These are phyloP conservation scores for Chironomus riparius DNA, from an alignment of 2,888 invertebrate species.

Conservation along the genomic window DNA sequence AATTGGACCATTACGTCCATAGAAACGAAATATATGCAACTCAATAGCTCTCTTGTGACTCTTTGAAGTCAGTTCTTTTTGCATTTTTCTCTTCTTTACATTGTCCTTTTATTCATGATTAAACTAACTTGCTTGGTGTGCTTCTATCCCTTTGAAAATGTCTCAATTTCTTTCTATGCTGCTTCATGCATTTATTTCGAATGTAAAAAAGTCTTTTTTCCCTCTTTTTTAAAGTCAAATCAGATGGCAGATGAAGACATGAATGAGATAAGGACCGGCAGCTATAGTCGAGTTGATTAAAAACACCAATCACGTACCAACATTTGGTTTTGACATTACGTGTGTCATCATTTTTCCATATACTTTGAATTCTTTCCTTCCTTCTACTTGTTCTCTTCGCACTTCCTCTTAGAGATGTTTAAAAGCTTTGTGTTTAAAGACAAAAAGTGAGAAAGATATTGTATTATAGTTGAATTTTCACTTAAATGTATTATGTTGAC, in stretches of 20 bases:
- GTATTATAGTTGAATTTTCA: too few species aligned
- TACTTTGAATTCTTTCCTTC: constrained; percentile 2
- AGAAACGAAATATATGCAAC: neutral
- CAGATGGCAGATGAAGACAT: neutral
- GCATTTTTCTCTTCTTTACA: neutral
- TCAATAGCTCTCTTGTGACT: neutral
- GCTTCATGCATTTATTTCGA: neutral
- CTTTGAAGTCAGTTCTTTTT: constrained; percentile 27
- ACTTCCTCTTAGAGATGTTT: neutral
- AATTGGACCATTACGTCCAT: neutral
- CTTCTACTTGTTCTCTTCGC: neutral
- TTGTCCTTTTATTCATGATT: neutral
- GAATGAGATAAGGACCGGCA: constrained; percentile 8
- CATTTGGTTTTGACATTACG: constrained; percentile 27
- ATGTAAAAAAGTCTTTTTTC: neutral
- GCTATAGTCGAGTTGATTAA: constrained; percentile 15
- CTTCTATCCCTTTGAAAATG: neutral
- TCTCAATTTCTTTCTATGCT: neutral
- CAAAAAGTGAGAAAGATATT: too few species aligned
- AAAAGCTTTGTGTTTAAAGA: neutral
- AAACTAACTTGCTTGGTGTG: neutral
- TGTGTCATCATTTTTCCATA: constrained; percentile 23
- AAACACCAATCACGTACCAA: constrained; percentile 21
- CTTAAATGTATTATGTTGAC: too few species aligned
- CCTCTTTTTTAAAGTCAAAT: constrained; percentile 16